Evolutionary conservation across 1,140 invertebrate species (phyloP).

Genomic region (Aphis gossypii): DNA sequence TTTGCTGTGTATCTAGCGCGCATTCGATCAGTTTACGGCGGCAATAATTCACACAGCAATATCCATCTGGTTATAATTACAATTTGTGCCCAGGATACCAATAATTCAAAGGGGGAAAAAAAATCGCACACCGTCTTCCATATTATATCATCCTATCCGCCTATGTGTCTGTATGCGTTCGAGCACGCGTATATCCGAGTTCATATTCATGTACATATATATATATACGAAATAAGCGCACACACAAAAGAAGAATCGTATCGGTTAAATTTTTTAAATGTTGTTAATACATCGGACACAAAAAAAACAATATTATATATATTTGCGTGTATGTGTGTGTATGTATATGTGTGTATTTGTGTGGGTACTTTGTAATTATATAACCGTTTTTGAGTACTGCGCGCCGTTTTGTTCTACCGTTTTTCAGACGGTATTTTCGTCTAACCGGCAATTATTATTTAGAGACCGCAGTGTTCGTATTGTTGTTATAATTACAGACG

Average conservation of each 20-base stretch:
- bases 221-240: neutral
- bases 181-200: neutral
- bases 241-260: neutral
- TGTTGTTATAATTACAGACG: constrained; percentile 43
- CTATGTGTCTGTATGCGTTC: neutral
- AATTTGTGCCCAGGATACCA: constrained; percentile 22
- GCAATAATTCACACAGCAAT: constrained; percentile 36
- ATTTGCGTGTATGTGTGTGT: neutral
- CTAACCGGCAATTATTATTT: constrained; percentile 49
- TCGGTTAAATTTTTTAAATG: neutral
- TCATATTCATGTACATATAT: neutral
- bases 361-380: constrained; percentile 37
- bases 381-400: constrained; percentile 13
- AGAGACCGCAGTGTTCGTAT: neutral
- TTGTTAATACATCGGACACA: neutral
- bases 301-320: neutral
- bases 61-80: constrained; percentile 42
- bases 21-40: neutral
- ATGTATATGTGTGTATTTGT: neutral
- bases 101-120: constrained; percentile 13
- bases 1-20: neutral
- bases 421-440: constrained; percentile 34
- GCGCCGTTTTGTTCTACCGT: constrained; percentile 48
- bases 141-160: neutral
- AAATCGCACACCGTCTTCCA: neutral